These are phyloP conservation scores for Heliconius eleuchia DNA, from an alignment of 1,140 invertebrate genomes.

Conservation along the genomic window DNA sequence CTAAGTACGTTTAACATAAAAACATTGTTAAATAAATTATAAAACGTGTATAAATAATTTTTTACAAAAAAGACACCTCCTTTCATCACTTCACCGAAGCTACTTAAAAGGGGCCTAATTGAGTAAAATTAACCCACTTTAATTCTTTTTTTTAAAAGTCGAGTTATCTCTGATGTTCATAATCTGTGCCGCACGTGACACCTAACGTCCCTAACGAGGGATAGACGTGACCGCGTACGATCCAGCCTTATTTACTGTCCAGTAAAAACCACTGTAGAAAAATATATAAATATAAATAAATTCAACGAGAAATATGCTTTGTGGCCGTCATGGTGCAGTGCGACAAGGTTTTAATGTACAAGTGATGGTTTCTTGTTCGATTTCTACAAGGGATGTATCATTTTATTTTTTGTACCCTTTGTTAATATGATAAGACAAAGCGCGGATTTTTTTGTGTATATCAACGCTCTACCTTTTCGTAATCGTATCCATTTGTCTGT, in stretches of 20 bases:
- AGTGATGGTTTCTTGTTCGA: neutral
- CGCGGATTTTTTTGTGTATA: too few species aligned
- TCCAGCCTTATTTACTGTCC: slow-evolving; percentile 23
- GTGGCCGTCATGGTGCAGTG: neutral
- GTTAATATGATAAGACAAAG: too few species aligned
- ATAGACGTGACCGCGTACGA: slow-evolving; percentile 29
- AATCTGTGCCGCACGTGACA: slow-evolving; percentile 34
- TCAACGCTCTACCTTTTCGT: too few species aligned
- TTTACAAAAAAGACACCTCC: neutral
- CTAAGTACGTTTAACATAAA: too few species aligned
- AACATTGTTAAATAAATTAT: too few species aligned
- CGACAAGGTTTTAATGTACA: neutral
- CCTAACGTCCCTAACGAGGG: slow-evolving; percentile 33
- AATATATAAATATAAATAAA: neutral
- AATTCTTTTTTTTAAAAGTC: neutral
- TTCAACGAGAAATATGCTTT: neutral
- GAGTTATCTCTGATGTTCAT: slow-evolving; percentile 21
- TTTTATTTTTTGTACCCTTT: too few species aligned
- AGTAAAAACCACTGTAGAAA: neutral
- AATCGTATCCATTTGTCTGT: too few species aligned
- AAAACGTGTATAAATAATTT: too few species aligned
- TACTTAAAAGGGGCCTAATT: neutral
- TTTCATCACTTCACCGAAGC: neutral
- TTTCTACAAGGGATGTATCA: too few species aligned
- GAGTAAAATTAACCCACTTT: neutral